Percentiles rank a stretch among this genome's conserved stretches.
Conservation (phyloP, 2,888 invertebrate species). For the Heteropelma amictum region DNA sequence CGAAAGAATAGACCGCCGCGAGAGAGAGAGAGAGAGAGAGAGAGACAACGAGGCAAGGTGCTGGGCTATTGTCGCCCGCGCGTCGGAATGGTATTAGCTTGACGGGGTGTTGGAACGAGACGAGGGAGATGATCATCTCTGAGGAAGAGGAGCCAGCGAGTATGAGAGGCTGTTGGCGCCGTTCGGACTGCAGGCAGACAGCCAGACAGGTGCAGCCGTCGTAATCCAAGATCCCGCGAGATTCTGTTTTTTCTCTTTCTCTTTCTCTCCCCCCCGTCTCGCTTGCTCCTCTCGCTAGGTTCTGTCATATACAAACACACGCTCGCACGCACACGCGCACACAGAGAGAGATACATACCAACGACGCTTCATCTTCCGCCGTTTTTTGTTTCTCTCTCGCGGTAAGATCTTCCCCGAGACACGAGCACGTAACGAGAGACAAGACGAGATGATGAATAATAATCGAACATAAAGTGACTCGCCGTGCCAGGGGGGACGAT, state of each 20-base stretch:
- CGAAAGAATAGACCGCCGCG: conserved; percentile 14
- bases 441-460: too few species aligned
- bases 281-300: background rate
- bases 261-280: background rate
- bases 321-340: too few species aligned
- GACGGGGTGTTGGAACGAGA: conserved; percentile 59
- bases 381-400: too few species aligned
- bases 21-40: conserved; percentile 28
- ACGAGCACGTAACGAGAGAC: too few species aligned
- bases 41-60: too few species aligned
- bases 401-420: too few species aligned
- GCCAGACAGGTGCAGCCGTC: conserved; percentile 64
- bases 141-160: conserved; percentile 4
- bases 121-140: background rate
- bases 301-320: too few species aligned
- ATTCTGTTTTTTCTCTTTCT: background rate
- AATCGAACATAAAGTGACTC: too few species aligned
- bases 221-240: conserved; percentile 54
- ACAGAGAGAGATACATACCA: background rate
- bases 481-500: too few species aligned
- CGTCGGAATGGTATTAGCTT: conserved; percentile 57
- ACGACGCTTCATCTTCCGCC: too few species aligned
- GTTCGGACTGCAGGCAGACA: conserved; percentile 62
- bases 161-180: conserved; percentile 55
- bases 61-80: conserved; percentile 50